These are phyloP conservation scores for Melierax canorus DNA, from an alignment of 2,113 vertebrate species.

Conservation along the genomic window DNA sequence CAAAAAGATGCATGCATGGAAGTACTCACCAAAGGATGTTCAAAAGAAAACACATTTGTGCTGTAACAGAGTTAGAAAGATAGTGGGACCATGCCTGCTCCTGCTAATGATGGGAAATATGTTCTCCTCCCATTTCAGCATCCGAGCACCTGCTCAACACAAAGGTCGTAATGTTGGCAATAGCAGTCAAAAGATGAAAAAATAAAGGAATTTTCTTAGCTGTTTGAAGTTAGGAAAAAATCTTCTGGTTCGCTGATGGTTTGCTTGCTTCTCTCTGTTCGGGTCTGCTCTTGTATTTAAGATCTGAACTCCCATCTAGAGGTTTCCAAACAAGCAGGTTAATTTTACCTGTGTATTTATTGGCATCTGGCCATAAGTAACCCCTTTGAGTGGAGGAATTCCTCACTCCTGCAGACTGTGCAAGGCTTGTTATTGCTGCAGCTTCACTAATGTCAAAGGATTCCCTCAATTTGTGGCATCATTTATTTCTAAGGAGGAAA, in stretches of 20 bases:
- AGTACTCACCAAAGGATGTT: neutral
- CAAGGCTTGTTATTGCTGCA: neutral
- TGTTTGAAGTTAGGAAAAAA: neutral
- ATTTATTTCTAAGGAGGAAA: conserved; percentile 9
- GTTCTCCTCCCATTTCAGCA: neutral
- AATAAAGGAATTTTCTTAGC: neutral
- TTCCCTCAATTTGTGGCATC: neutral
- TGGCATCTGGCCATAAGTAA: neutral
- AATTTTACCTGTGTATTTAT: neutral
- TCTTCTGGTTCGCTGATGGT: neutral
- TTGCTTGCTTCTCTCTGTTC: neutral
- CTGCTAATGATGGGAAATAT: neutral
- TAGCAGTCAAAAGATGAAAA: neutral
- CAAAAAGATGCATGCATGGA: neutral
- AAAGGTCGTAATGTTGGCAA: neutral
- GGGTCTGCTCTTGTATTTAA: neutral
- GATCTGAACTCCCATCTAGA: neutral
- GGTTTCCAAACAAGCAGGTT: neutral
- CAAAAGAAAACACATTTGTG: neutral
- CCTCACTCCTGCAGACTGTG: neutral
- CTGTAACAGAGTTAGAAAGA: neutral
- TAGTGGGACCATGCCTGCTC: neutral
- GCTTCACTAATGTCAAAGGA: conserved; percentile 7
- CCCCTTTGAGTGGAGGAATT: neutral
- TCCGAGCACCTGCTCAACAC: neutral